phyloP scores from a whole-genome alignment of 2,888 invertebrate species.

The Pardosa pseudoannulata region DNA sequence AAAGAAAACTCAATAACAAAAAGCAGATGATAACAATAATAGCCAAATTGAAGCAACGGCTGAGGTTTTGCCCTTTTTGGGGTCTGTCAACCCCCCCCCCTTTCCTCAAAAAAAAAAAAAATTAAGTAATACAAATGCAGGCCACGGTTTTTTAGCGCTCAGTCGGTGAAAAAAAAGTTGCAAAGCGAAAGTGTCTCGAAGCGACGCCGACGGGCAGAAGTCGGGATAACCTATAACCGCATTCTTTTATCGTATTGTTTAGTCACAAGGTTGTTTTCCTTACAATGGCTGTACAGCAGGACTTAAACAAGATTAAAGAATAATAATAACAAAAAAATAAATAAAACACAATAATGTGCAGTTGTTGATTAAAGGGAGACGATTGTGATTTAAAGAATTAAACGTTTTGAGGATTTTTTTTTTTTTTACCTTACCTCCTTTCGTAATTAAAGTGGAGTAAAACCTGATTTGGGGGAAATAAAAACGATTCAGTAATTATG shows the following conservation, averaged over 20 bases:
- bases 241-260: conserved; percentile 70
- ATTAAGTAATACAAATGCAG: conserved; percentile 69
- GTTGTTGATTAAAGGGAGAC: conserved; percentile 12
- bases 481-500: conserved; percentile 32
- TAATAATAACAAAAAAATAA: too few species aligned
- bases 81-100: too few species aligned
- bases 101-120: too few species aligned
- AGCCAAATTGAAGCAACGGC: background rate
- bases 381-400: conserved; percentile 65
- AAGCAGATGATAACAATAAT: conserved; percentile 10
- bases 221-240: conserved; percentile 53
- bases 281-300: background rate
- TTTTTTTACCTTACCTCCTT: background rate
- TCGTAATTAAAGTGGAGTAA: conserved; percentile 49
- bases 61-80: conserved; percentile 67
- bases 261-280: conserved; percentile 63
- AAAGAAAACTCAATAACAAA: conserved; percentile 26
- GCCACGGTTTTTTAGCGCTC: conserved; percentile 55
- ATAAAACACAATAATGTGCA: too few species aligned
- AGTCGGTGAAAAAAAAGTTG: conserved; percentile 38
- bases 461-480: conserved; percentile 29
- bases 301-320: background rate
- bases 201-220: conserved; percentile 46
- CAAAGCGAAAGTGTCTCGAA: conserved; percentile 53
- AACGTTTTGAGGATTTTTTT: conserved; percentile 41